These are phyloP conservation scores for Macropodus opercularis DNA, from an alignment of 2,797 vertebrate species.

Conservation along the genomic window DNA sequence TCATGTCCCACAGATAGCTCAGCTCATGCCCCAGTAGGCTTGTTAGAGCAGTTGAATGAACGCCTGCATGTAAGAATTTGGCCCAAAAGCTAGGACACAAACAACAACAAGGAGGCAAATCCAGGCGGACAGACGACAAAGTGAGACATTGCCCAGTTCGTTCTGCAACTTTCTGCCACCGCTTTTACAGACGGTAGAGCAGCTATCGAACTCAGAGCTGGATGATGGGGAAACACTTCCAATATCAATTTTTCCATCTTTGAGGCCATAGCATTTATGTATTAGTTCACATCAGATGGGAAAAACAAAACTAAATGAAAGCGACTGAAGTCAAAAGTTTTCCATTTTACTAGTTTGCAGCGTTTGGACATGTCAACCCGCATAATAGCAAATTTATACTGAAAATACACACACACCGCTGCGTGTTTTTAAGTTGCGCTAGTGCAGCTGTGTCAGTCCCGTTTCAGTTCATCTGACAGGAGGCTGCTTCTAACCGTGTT, in stretches of 20 bases:
- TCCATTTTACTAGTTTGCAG: background rate
- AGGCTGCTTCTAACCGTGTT: constrained; percentile 49
- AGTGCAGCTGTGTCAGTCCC: constrained; percentile 43
- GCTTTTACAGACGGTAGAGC: constrained; percentile 51
- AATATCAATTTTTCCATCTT: constrained; percentile 41
- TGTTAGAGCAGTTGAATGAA: constrained; percentile 78
- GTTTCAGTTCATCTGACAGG: constrained; percentile 49
- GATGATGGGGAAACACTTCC: constrained; percentile 45
- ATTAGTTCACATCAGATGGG: constrained; percentile 5
- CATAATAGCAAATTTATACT: constrained; percentile 17
- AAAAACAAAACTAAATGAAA: constrained; percentile 4
- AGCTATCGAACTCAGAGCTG: constrained; percentile 42
- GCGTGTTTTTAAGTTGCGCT: constrained; percentile 18
- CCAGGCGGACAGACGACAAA: constrained; percentile 73
- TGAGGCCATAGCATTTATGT: constrained; percentile 7
- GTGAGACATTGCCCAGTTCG: constrained; percentile 71
- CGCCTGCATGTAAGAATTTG: constrained; percentile 74
- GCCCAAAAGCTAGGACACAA: constrained; percentile 73
- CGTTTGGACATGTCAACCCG: background rate
- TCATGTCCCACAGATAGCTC: constrained; percentile 77
- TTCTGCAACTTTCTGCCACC: constrained; percentile 63
- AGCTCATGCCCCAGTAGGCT: constrained; percentile 77
- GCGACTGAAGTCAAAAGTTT: constrained; percentile 1
- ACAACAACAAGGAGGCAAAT: constrained; percentile 77
- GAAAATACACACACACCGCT: too few relatives aligned